phyloP scores from a whole-genome alignment of 2,888 invertebrate species.

The Drosophila ustulata region DNA sequence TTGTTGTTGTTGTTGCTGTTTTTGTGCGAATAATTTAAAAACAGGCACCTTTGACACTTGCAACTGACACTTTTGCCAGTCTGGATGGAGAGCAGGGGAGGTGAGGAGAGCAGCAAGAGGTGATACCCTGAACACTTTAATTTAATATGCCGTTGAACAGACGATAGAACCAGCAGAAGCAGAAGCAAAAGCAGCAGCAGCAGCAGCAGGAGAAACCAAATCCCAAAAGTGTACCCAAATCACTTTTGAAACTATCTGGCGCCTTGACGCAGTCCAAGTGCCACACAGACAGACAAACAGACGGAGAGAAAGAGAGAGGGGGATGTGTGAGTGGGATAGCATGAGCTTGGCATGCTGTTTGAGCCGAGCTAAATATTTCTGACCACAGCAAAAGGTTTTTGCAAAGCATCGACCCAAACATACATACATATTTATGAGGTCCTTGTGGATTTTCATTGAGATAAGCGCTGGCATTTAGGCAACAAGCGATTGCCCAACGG shows the following conservation, averaged over 20 bases:
- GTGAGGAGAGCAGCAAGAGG: slow-evolving; percentile 31
- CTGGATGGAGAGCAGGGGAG: background rate
- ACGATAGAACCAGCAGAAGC: slow-evolving; percentile 6
- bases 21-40: slow-evolving; percentile 72
- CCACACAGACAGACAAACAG: slow-evolving; percentile 30
- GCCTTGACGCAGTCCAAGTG: slow-evolving; percentile 63
- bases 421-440: slow-evolving; percentile 77
- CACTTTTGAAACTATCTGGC: slow-evolving; percentile 81
- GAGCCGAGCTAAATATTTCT: slow-evolving; percentile 59
- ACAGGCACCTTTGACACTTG: slow-evolving; percentile 81
- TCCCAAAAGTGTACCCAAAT: slow-evolving; percentile 80
- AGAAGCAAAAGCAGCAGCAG: background rate
- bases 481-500: slow-evolving; percentile 55
- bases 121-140: slow-evolving; percentile 74
- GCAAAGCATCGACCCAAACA: slow-evolving; percentile 52
- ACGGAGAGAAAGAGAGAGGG: slow-evolving; percentile 9
- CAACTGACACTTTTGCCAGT: slow-evolving; percentile 72
- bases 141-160: slow-evolving; percentile 79
- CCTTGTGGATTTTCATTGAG: slow-evolving; percentile 77
- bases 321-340: slow-evolving; percentile 1
- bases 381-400: slow-evolving; percentile 69
- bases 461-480: slow-evolving; percentile 75
- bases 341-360: slow-evolving; percentile 16
- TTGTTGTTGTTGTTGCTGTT: slow-evolving; percentile 46
- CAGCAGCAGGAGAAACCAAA: slow-evolving; percentile 52